Evolutionary conservation across 2,113 vertebrate species (phyloP).

Genomic region (Cyanoderma ruficeps): DNA sequence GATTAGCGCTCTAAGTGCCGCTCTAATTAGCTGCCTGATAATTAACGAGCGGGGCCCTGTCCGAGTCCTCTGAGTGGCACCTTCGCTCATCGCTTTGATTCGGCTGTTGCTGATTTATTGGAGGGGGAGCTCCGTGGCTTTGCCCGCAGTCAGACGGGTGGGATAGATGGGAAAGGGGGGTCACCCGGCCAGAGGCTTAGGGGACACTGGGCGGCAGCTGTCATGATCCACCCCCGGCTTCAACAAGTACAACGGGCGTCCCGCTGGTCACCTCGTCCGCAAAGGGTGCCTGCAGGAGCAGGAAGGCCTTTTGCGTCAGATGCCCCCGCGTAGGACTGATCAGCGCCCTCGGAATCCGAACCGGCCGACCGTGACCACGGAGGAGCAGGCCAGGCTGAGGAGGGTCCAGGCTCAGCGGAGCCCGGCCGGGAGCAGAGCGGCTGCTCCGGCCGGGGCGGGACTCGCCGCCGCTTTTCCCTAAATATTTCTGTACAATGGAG

Average conservation of each 20-base stretch:
- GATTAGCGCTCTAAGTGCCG: slow-evolving; percentile 85
- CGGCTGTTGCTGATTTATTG: not conserved
- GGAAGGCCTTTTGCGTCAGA: not conserved
- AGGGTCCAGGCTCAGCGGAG: not conserved
- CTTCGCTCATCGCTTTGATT: slow-evolving; percentile 79
- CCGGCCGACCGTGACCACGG: too few species aligned
- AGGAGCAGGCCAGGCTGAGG: not conserved
- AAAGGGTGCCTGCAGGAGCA: not conserved
- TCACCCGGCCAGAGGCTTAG: not conserved
- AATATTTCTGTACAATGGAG: slow-evolving; percentile 35
- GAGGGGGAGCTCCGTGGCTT: not conserved
- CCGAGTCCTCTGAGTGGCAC: slow-evolving; percentile 77
- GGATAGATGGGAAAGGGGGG: not conserved
- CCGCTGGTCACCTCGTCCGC: not conserved
- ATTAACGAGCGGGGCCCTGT: slow-evolving; percentile 79
- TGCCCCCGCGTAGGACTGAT: not conserved
- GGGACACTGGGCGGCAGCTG: not conserved
- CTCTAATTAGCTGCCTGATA: slow-evolving; percentile 86
- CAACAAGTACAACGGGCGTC: not conserved
- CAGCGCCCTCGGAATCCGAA: not conserved
- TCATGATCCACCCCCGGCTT: not conserved
- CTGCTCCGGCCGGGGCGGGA: not conserved
- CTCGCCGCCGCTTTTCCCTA: not conserved
- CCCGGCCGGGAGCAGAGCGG: not conserved
- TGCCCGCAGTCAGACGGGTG: not conserved